Conservation (phyloP, 2,113 vertebrate species). For the Acanthochromis polyacanthus region DNA sequence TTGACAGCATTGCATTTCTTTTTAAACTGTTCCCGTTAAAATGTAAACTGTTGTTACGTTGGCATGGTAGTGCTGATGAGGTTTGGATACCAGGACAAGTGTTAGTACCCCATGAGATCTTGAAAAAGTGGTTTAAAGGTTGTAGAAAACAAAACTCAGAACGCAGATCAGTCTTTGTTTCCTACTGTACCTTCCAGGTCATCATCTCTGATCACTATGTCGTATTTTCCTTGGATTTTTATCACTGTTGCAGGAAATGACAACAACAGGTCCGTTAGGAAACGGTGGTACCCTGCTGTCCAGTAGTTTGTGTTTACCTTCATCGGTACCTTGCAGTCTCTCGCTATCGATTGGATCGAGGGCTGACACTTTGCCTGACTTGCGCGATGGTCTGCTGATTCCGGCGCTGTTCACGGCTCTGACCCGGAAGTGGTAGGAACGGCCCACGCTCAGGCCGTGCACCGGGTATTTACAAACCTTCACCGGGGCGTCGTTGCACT, state of each 20-base stretch:
- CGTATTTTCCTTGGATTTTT: conserved; percentile 88
- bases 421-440: conserved; percentile 92
- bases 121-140: neutral
- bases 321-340: conserved; percentile 88
- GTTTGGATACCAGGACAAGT: neutral
- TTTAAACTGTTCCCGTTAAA: neutral
- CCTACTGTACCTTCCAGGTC: conserved; percentile 91
- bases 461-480: conserved; percentile 95
- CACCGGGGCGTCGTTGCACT: conserved; percentile 93
- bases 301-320: conserved; percentile 71
- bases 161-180: neutral
- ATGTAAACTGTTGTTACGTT: neutral
- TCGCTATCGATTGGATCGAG: conserved; percentile 88
- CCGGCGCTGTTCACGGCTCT: conserved; percentile 93
- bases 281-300: accelerated
- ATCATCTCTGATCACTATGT: conserved; percentile 89
- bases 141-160: conserved; percentile 14
- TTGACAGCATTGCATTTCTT: neutral
- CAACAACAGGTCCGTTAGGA: conserved; percentile 38
- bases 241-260: conserved; percentile 86
- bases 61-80: neutral
- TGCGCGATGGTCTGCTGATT: conserved; percentile 92
- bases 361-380: conserved; percentile 88
- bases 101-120: conserved; percentile 35
- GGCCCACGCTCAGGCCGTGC: conserved; percentile 88